phyloP scores from a whole-genome alignment of 2,113 vertebrate genomes.

The Tautogolabrus adspersus region DNA sequence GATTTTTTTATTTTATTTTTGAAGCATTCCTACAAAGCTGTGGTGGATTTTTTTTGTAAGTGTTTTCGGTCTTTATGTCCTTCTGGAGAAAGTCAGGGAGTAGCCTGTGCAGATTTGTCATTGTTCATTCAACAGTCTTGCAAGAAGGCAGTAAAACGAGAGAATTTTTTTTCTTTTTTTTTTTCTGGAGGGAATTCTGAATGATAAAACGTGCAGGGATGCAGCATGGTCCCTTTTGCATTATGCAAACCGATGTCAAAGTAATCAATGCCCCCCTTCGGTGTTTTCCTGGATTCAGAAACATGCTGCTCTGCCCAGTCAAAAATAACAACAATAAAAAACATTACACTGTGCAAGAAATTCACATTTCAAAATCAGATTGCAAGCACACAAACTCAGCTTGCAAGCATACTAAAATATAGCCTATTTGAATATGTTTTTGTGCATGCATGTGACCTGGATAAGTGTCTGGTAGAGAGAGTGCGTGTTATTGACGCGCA shows the following conservation, averaged over 20 bases:
- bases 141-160: conserved; percentile 11
- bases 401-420: neutral
- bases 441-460: neutral
- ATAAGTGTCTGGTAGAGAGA: neutral
- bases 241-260: conserved; percentile 7
- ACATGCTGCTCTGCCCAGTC: neutral
- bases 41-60: neutral
- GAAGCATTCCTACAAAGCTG: too few species aligned
- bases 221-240: neutral
- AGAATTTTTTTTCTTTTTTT: neutral
- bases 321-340: neutral
- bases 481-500: conserved; percentile 71
- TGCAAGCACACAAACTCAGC: neutral
- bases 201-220: neutral
- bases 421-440: neutral
- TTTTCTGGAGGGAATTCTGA: neutral
- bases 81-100: conserved; percentile 39
- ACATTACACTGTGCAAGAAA: neutral
- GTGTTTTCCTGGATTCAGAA: neutral
- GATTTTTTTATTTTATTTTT: neutral
- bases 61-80: neutral
- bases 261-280: neutral
- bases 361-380: neutral
- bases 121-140: conserved; percentile 28
- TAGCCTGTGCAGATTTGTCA: conserved; percentile 11